Conservation (phyloP, 2,113 vertebrate genomes). For the Clarias batrachus region DNA sequence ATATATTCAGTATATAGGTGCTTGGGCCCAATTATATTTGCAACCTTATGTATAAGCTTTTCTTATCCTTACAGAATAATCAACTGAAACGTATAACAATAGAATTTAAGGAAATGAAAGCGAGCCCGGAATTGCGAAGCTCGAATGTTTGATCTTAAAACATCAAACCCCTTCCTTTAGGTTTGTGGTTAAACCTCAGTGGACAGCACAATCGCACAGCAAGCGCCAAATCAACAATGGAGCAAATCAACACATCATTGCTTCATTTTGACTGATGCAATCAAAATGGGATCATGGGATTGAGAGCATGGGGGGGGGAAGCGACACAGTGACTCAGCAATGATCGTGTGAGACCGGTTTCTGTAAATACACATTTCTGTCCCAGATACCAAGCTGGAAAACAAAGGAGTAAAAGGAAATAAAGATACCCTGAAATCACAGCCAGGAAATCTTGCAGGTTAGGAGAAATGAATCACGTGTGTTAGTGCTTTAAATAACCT, state of each 20-base stretch:
- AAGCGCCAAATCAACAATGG: constrained; percentile 23
- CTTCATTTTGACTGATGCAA: constrained; percentile 62
- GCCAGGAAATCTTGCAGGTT: constrained; percentile 4
- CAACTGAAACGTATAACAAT: neutral
- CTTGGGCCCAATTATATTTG: too few relatives aligned
- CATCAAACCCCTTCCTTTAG: neutral
- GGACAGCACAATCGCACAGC: constrained; percentile 37
- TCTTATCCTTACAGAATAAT: neutral
- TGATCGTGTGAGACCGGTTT: constrained; percentile 1
- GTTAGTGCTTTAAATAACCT: constrained; percentile 33
- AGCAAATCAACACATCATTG: constrained; percentile 39
- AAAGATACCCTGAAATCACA: neutral
- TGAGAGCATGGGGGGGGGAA: constrained; percentile 32
- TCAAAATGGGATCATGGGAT: constrained; percentile 60
- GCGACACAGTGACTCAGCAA: constrained; percentile 64
- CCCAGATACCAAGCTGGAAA: constrained; percentile 18
- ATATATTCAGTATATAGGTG: too few relatives aligned
- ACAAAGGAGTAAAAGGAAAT: neutral
- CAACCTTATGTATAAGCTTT: neutral
- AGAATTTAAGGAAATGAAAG: neutral
- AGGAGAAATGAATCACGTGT: neutral
- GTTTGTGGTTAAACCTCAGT: neutral
- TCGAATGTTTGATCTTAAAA: neutral
- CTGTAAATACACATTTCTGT: neutral
- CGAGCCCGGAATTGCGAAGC: neutral